Evolutionary conservation across 92 coral and sea anemone genomes (phyloP).

Genomic region (Zoanthus sociatus): DNA sequence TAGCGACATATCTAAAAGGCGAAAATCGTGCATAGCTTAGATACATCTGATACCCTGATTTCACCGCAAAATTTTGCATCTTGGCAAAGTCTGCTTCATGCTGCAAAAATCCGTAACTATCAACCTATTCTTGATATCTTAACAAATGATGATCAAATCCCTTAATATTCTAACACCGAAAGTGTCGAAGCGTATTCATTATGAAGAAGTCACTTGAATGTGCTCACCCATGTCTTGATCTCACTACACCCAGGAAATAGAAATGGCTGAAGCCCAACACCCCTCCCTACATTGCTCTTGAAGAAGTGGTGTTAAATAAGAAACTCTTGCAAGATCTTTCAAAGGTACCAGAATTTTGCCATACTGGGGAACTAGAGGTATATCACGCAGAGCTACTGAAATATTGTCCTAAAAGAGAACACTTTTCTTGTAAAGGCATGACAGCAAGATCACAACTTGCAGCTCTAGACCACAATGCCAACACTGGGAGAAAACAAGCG

Average conservation of each 20-base stretch:
- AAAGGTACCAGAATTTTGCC: not conserved
- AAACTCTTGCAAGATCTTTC: not conserved
- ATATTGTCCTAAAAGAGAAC: not conserved
- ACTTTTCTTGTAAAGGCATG: not conserved
- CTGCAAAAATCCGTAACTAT: slow-evolving; percentile 49
- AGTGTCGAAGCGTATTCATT: not conserved
- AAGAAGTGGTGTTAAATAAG: not conserved
- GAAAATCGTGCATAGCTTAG: no score
- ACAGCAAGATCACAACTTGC: not conserved
- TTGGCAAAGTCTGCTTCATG: slow-evolving; percentile 19
- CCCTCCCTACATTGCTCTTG: no score
- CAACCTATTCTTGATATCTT: slow-evolving; percentile 48
- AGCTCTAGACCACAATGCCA: slow-evolving; percentile 2
- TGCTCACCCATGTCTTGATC: no score
- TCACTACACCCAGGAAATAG: no score
- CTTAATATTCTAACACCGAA: not conserved
- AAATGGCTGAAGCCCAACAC: no score
- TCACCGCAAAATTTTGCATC: not conserved
- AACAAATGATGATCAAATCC: slow-evolving; percentile 42
- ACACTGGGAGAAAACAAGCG: slow-evolving; percentile 1
- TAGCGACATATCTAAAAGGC: no score
- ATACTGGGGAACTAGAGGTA: not conserved
- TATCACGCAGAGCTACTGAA: not conserved
- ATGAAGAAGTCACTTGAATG: not conserved
- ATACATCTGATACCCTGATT: not conserved